Percentiles rank a stretch among this genome's conserved stretches.
Conservation (phyloP, 1,140 invertebrate species). For the Penaeus indicus region DNA sequence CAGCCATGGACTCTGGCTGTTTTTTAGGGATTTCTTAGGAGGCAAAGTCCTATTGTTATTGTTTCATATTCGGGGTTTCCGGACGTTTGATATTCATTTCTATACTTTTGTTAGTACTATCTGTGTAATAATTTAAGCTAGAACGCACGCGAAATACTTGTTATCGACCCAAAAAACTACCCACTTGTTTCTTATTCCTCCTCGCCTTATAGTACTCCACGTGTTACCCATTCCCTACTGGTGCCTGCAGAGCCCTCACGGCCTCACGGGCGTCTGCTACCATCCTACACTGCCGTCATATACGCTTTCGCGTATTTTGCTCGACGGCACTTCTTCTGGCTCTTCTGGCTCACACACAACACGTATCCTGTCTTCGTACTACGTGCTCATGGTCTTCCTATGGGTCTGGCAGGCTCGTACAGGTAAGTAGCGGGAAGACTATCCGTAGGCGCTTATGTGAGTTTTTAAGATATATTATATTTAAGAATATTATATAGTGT, state of each 20-base stretch:
- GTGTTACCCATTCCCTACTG: conserved; percentile 77
- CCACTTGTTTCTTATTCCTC: neutral
- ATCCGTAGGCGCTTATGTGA: no score
- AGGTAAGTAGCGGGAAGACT: conserved; percentile 39
- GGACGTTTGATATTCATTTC: neutral
- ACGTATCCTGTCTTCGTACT: conserved; percentile 79
- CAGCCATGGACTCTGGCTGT: conserved; percentile 75
- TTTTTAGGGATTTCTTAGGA: conserved; percentile 74
- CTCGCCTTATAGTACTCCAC: conserved; percentile 71
- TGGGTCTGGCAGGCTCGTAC: conserved; percentile 73
- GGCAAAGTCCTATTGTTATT: no score
- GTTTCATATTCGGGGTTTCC: no score
- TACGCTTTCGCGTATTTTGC: conserved; percentile 78
- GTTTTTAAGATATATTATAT: no score
- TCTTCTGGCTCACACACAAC: conserved; percentile 79
- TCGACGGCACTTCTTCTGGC: conserved; percentile 73
- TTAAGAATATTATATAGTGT: no score
- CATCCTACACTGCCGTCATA: conserved; percentile 75
- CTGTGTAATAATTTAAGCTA: neutral
- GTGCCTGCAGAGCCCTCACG: conserved; percentile 77
- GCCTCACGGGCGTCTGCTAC: conserved; percentile 79
- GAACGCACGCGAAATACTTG: neutral
- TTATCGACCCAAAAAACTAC: no score
- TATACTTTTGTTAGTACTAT: neutral
- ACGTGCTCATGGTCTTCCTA: conserved; percentile 78